phyloP scores from a whole-genome alignment of 2,113 vertebrate species.

The Varanus salvator region DNA sequence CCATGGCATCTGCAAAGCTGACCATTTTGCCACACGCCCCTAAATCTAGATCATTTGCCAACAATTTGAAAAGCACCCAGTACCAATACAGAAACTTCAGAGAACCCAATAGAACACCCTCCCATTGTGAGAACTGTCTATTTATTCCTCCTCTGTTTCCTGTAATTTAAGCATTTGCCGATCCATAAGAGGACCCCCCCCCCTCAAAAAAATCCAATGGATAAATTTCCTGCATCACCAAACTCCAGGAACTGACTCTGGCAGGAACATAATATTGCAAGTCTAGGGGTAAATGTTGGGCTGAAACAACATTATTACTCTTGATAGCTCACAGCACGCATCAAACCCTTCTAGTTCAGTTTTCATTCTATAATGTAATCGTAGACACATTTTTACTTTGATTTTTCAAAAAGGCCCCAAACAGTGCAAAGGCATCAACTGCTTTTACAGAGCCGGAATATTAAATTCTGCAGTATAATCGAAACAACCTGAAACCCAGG shows the following conservation, averaged over 20 bases:
- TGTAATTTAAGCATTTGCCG: not conserved
- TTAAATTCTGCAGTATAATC: not conserved
- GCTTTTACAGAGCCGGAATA: not conserved
- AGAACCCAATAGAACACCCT: not conserved
- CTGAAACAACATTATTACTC: not conserved
- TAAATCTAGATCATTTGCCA: not conserved
- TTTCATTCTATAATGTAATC: not conserved
- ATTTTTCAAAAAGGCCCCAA: not conserved
- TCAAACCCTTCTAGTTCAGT: not conserved
- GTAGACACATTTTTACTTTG: not conserved
- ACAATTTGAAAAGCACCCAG: not conserved
- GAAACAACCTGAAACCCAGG: not conserved
- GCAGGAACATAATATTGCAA: not conserved
- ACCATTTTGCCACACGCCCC: not conserved
- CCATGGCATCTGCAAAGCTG: not conserved
- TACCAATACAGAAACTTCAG: not conserved
- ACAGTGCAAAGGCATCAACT: not conserved
- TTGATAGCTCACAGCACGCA: not conserved
- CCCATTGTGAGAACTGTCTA: not conserved
- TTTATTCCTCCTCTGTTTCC: not conserved
- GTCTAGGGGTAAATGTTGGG: not conserved
- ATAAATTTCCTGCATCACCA: too few species aligned
- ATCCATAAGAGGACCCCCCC: not conserved
- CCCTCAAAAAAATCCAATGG: not conserved
- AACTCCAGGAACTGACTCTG: not conserved